These are phyloP conservation scores for Leptura quadrifasciata DNA, from an alignment of 2,888 invertebrate species.

Conservation along the genomic window DNA sequence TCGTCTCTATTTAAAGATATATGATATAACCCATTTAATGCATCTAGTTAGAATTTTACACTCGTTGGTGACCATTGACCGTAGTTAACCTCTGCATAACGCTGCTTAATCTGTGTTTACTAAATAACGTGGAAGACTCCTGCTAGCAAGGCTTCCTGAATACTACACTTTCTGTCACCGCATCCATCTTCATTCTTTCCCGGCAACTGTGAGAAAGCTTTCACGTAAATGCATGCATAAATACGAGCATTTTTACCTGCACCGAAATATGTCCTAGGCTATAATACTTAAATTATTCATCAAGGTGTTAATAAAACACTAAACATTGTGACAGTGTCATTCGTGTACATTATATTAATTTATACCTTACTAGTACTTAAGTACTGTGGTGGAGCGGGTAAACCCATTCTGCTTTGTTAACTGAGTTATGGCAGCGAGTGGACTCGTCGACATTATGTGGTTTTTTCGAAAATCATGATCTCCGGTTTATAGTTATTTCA, in stretches of 20 bases:
- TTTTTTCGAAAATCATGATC: background rate
- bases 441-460: background rate
- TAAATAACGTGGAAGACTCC: slow-evolving; percentile 54
- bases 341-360: slow-evolving; percentile 4
- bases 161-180: slow-evolving; percentile 25
- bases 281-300: slow-evolving; percentile 7
- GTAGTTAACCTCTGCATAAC: slow-evolving; percentile 62
- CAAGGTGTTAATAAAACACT: slow-evolving; percentile 14
- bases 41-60: slow-evolving; percentile 56
- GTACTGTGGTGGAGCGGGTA: background rate
- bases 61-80: slow-evolving; percentile 62
- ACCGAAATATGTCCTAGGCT: slow-evolving; percentile 8
- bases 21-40: slow-evolving; percentile 50
- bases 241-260: slow-evolving; percentile 25
- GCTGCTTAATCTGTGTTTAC: slow-evolving; percentile 58
- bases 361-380: background rate
- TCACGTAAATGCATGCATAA: slow-evolving; percentile 5
- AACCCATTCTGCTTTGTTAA: background rate
- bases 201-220: slow-evolving; percentile 30
- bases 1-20: slow-evolving; percentile 42
- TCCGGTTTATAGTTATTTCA: too few species aligned
- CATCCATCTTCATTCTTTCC: slow-evolving; percentile 35
- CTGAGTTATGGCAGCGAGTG: background rate
- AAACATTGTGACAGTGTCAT: slow-evolving; percentile 9
- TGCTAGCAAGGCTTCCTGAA: slow-evolving; percentile 43